Base-by-base conservation (phyloP, 2,113 vertebrate species). In the Manacus vitellinus region DNA sequence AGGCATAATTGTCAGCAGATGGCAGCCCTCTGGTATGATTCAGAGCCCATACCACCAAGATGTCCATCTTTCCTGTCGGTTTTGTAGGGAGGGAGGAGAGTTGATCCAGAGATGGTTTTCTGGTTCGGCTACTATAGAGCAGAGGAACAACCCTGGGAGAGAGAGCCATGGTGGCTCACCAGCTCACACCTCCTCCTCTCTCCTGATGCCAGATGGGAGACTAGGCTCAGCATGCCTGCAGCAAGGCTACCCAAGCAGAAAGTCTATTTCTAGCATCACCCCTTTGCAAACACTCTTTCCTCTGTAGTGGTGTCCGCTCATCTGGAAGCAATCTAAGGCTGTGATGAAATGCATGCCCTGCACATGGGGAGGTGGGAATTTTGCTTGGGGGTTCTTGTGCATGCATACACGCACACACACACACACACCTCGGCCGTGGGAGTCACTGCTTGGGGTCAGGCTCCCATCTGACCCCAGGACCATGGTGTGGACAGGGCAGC, bases 271-370 rank as follows among this genome's bases (percentile, higher is more conserved):
- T 58, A 73, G 30, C 81, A 70, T 31, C 62, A 51, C 8, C 23
- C 35, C 68, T 79, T 66, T 70, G 43, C 82, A 76, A 90, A 92
- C 76, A 92, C 9, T 27, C 89, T 66, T 82, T 82, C 39, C 39
- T 79, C 90, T 89, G 39, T 77, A 58, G 71, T 4, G 22, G n/a
- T 59, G 63, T 77, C 71, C 0, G 4, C 75, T 74, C 95, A 96
- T 95, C 95, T 96, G 93, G 93, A 96, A 96, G 51, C 85, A 94
- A 95, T 94, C 90, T 85, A 19, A 43, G 46, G 75, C 75, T 1
- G 1, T 83, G 82, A 92, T 91, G 94, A 80, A 84, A 72, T 59
- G 51, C 90, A 83, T 88, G 86, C 70, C 59, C 61, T 74, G 14
- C 9, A 11, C 2, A 3, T 0, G 0, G 56, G 44, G 73, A 92